These are phyloP conservation scores for Rhizoglyphus robini DNA, from an alignment of 1,140 invertebrate species.

Conservation along the genomic window DNA sequence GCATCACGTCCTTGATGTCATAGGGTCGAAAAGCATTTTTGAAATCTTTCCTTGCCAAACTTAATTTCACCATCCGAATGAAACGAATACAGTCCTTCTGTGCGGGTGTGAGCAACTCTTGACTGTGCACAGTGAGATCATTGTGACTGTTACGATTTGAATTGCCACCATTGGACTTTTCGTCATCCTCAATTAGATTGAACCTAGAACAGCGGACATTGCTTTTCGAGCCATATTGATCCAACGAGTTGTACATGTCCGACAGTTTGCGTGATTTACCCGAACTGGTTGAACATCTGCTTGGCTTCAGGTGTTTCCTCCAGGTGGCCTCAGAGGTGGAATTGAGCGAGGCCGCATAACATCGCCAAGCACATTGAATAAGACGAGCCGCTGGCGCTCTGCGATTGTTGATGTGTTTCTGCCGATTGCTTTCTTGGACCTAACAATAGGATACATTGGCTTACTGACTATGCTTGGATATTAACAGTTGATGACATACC, in stretches of 20 bases:
- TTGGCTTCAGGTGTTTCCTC: background rate
- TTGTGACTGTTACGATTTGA: background rate
- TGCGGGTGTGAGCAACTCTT: background rate
- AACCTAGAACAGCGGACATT: background rate
- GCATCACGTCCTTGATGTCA: constrained; percentile 90
- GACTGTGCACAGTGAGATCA: background rate
- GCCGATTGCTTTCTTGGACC: constrained; percentile 5
- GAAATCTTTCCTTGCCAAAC: constrained; percentile 75
- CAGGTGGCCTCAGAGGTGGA: background rate
- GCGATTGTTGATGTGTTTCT: background rate
- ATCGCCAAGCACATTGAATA: constrained; percentile 16
- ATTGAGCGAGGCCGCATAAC: background rate
- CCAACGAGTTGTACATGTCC: background rate
- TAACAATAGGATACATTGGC: background rate
- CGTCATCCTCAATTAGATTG: background rate
- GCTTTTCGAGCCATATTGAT: background rate
- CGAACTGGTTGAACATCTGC: too few relatives aligned
- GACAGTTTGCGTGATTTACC: background rate
- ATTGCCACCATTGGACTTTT: background rate
- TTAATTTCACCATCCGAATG: constrained; percentile 43
- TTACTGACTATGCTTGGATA: too few relatives aligned
- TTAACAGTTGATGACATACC: background rate
- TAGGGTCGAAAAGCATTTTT: constrained; percentile 86
- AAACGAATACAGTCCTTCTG: background rate
- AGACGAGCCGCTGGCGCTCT: background rate